A percentile compares a stretch with the other conserved stretches of the same genome.
Evolutionary conservation across 1,140 invertebrate genomes (phyloP).

Genomic region (Microplitis demolitor): DNA sequence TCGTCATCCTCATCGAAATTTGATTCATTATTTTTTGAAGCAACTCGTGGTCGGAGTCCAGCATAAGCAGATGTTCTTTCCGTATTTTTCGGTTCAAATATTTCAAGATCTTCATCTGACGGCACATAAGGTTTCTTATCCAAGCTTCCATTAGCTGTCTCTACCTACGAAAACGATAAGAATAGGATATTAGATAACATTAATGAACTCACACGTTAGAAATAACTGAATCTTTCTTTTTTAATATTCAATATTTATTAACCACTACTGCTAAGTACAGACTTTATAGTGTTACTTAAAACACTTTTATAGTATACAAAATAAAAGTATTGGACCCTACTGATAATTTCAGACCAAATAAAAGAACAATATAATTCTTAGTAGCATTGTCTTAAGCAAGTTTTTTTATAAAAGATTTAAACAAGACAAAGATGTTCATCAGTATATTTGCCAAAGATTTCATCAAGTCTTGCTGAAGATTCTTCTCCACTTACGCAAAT

Average conservation of each 20-base stretch:
- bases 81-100: not conserved
- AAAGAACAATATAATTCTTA: too few species aligned
- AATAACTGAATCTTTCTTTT: not conserved
- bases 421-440: too few species aligned
- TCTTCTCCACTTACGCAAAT: too few species aligned
- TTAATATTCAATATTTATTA: slow-evolving; percentile 4
- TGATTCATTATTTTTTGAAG: not conserved
- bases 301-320: not conserved
- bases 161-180: slow-evolving; percentile 9
- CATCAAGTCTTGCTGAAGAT: too few species aligned
- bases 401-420: too few species aligned
- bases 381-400: too few species aligned
- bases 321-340: too few species aligned
- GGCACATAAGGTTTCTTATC: slow-evolving; percentile 1
- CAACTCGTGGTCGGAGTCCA: not conserved
- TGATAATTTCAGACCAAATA: too few species aligned
- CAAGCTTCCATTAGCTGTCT: slow-evolving; percentile 9
- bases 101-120: not conserved
- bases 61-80: not conserved
- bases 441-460: too few species aligned
- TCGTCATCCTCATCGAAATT: not conserved
- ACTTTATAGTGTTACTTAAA: not conserved
- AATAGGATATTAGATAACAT: not conserved
- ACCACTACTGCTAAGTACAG: not conserved
- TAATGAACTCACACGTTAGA: not conserved